A percentile compares a stretch with the other conserved stretches of the same genome.
Conservation (phyloP, 2,888 invertebrate species). For the Cataglyphis albicans region DNA sequence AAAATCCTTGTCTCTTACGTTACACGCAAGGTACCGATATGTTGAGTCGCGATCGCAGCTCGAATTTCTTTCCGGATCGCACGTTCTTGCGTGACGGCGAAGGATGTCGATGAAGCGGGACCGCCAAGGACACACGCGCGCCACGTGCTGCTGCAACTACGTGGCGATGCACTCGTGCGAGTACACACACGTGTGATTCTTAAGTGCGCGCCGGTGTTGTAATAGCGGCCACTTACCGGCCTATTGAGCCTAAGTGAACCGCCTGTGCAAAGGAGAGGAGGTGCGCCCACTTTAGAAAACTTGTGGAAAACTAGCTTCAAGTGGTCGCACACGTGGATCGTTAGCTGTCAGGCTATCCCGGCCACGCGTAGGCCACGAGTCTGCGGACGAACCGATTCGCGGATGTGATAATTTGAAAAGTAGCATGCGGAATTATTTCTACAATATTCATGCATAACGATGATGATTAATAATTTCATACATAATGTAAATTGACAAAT, state of each 20-base stretch:
- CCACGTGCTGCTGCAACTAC: slow-evolving; percentile 58
- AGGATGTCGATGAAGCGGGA: slow-evolving; percentile 49
- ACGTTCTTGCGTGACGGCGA: slow-evolving; percentile 23
- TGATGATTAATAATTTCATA: background rate
- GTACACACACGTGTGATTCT: slow-evolving; percentile 22
- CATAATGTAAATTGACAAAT: background rate
- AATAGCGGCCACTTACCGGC: slow-evolving; percentile 44
- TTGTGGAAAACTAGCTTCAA: slow-evolving; percentile 49
- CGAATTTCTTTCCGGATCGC: slow-evolving; percentile 39
- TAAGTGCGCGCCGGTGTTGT: slow-evolving; percentile 40
- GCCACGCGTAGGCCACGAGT: slow-evolving; percentile 15
- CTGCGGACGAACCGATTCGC: slow-evolving; percentile 7
- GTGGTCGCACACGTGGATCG: slow-evolving; percentile 41
- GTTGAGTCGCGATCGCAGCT: slow-evolving; percentile 43
- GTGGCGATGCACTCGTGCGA: slow-evolving; percentile 55
- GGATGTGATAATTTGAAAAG: slow-evolving; percentile 1
- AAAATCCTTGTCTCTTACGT: background rate
- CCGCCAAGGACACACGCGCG: slow-evolving; percentile 55
- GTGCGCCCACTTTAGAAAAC: slow-evolving; percentile 52
- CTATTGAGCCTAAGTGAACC: slow-evolving; percentile 53
- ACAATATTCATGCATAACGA: background rate
- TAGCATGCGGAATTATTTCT: background rate
- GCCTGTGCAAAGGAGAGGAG: slow-evolving; percentile 45
- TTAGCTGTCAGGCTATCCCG: slow-evolving; percentile 30
- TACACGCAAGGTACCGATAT: background rate